Conservation (phyloP, 2,113 vertebrate genomes). For the Clarias batrachus region DNA sequence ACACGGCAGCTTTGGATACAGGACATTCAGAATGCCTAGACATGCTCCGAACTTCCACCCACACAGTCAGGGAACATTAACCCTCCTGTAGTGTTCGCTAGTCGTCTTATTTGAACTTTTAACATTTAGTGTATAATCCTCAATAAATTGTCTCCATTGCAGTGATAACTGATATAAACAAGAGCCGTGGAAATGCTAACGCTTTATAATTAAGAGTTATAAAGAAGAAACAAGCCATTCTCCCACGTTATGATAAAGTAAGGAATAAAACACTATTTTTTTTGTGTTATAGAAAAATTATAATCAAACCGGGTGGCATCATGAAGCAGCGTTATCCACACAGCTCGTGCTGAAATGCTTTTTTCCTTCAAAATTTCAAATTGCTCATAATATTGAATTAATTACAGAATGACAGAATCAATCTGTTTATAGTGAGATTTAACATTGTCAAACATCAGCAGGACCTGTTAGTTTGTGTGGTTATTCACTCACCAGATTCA, state of each 20-base stretch:
- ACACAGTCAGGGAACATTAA: conserved; percentile 37
- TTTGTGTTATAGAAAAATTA: neutral
- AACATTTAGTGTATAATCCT: neutral
- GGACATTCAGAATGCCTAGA: conserved; percentile 36
- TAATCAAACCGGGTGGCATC: neutral
- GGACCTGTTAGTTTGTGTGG: neutral
- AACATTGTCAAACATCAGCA: neutral
- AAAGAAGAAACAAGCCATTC: neutral
- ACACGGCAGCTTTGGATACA: conserved; percentile 18
- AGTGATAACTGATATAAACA: neutral
- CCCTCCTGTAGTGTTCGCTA: neutral
- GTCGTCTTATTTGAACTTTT: neutral
- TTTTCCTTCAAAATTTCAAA: neutral
- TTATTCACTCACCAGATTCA: neutral
- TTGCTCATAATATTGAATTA: neutral
- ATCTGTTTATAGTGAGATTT: neutral
- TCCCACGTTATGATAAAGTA: neutral
- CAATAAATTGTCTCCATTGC: neutral
- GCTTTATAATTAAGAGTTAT: no score
- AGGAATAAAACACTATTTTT: neutral
- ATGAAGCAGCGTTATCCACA: neutral
- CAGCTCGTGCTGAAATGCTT: neutral
- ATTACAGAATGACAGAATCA: neutral
- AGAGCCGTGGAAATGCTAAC: neutral
- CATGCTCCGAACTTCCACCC: conserved; percentile 44